Base-by-base conservation (phyloP, 2,888 invertebrate genomes). In the Eilema griseolum region DNA sequence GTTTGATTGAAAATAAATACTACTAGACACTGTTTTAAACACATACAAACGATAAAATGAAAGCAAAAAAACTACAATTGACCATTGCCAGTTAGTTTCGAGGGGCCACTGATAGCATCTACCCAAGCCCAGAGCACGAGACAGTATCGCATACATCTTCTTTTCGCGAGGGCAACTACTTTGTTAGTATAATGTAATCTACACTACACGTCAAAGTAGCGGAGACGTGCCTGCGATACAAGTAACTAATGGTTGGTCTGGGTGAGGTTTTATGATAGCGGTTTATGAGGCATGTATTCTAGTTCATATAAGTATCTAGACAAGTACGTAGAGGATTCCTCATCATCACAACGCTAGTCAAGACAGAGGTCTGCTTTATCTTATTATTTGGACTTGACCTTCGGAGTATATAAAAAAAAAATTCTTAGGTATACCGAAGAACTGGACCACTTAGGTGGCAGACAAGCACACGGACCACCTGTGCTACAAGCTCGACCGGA, bases 121-220 rank as follows among this genome's bases (percentile, higher is more conserved):
- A 60, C 59, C 20, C 23, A 46, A 67, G 61, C 61, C 41, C 10
- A 31, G 61, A 46, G 61, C 67, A 66, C 57, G 24, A 60, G 37
- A 23, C 33, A 37, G 14, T 33, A 24, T 62, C 37, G 8, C 57
- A 62, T 28, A 59, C 63, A 12, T 59, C 41, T 46, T 59, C 12
- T 57, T 59, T 10, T 46, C 28, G n/a, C 8, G 28, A 56, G 57
- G 20, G 28, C 16, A 26, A 69, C 59, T 69, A 52, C 16, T 64
- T 63, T 69, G 63, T 59, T 24, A 59, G 63, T 64, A 57, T 63
- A 69, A 64, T 64, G 57, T 64, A 59, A 69, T 64, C 28, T 46
- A 28, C 56, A 14, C 24, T 41, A n/a, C 11, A 37, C 24, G 23
- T 61, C 23, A 11, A 28, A 31, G 12, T 31, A 23, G 23, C 3